Conservation (phyloP, 2,113 vertebrate species). For the Cercocebus atys region DNA sequence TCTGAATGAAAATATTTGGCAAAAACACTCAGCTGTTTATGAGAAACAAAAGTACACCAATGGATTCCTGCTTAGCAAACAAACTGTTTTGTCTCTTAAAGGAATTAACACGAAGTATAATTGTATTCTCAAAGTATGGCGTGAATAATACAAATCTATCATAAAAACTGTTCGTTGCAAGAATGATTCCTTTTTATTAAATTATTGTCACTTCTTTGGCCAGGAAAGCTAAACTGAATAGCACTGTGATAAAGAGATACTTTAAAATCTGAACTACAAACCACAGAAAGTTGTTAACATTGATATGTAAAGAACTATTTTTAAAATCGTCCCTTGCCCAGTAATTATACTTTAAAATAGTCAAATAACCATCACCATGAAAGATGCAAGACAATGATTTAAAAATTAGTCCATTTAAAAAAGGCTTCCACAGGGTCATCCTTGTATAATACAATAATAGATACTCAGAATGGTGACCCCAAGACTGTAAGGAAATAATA, state of each 20-base stretch:
- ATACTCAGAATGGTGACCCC: neutral
- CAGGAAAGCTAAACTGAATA: neutral
- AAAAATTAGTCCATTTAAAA: neutral
- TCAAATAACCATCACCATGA: neutral
- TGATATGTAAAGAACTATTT: neutral
- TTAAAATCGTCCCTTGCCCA: neutral
- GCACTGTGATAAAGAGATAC: neutral
- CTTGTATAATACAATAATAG: neutral
- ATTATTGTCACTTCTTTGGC: neutral
- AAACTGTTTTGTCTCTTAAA: neutral
- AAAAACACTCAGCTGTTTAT: neutral
- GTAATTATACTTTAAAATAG: conserved; percentile 23
- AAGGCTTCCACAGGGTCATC: neutral
- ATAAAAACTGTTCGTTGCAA: neutral
- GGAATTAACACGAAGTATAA: neutral
- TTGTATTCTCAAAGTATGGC: neutral
- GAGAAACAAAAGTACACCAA: neutral
- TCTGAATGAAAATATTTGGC: neutral
- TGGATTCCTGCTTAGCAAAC: neutral
- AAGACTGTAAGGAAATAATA: neutral
- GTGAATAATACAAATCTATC: neutral
- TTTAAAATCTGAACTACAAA: neutral
- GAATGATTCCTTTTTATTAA: neutral
- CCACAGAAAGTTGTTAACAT: neutral
- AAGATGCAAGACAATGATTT: neutral